A percentile compares a stretch with the other conserved stretches of the same genome.
Evolutionary conservation across 2,113 vertebrate species (phyloP).

Genomic region (Macquaria australasica): DNA sequence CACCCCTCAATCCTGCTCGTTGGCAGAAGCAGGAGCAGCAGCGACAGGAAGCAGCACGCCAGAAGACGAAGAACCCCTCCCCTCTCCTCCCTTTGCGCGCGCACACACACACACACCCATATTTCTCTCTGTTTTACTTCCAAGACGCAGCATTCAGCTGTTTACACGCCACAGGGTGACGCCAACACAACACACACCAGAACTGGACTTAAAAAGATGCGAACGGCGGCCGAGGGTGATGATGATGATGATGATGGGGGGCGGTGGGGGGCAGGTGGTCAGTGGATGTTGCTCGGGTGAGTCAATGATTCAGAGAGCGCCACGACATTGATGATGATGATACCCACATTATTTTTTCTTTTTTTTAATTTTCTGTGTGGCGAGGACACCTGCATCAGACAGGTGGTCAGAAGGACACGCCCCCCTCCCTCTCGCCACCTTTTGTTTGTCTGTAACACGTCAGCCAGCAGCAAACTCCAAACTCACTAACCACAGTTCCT

Average conservation of each 20-base stretch:
- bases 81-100: neutral
- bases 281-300: constrained; percentile 45
- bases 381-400: constrained; percentile 11
- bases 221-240: neutral
- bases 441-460: neutral
- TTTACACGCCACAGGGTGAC: constrained; percentile 71
- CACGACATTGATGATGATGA: constrained; percentile 53
- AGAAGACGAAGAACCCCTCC: constrained; percentile 46
- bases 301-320: constrained; percentile 35
- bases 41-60: constrained; percentile 58
- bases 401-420: constrained; percentile 51
- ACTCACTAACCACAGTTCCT: neutral
- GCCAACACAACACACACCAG: constrained; percentile 56
- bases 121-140: constrained; percentile 56
- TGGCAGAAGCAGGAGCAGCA: constrained; percentile 34
- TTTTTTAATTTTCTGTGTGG: constrained; percentile 20
- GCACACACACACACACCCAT: too few relatives aligned
- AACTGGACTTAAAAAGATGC: constrained; percentile 62
- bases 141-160: constrained; percentile 68
- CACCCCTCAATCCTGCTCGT: constrained; percentile 33
- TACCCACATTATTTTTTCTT: constrained; percentile 22
- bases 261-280: constrained; percentile 25
- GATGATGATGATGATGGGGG: neutral
- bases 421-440: constrained; percentile 13
- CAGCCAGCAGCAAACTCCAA: constrained; percentile 65